Percentiles rank a stretch among this genome's conserved stretches.
phyloP scores from a whole-genome alignment of 2,113 vertebrate genomes.

The Apeltes quadracus region DNA sequence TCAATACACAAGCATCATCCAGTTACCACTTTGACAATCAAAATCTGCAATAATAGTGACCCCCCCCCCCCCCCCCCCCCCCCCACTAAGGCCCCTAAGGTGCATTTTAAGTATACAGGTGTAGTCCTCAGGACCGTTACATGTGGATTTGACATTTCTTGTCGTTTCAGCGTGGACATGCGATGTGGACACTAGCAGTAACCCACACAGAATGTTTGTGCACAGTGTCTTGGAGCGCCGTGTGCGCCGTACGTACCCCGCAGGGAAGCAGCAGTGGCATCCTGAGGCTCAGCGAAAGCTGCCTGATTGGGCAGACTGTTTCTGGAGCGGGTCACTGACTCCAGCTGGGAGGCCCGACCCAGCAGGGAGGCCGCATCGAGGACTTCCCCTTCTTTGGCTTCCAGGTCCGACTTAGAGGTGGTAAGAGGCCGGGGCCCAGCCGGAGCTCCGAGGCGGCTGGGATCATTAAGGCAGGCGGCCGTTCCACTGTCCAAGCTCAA shows the following conservation, averaged over 20 bases:
- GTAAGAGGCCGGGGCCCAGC: conserved; percentile 89
- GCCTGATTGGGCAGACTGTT: conserved; percentile 96
- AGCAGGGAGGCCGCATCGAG: conserved; percentile 94
- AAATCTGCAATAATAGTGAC: conserved; percentile 4
- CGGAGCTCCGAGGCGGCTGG: conserved; percentile 88
- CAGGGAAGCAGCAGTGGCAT: conserved; percentile 80
- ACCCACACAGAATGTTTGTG: conserved; percentile 11
- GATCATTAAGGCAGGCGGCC: conserved; percentile 93
- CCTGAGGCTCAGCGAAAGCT: conserved; percentile 88
- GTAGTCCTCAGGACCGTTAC: not conserved
- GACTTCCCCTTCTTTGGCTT: conserved; percentile 99
- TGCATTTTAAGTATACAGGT: not conserved
- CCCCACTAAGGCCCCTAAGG: no score
- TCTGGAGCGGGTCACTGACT: conserved; percentile 96
- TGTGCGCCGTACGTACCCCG: conserved; percentile 83
- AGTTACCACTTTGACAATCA: not conserved
- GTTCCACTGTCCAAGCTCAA: conserved; percentile 96
- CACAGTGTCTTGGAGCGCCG: conserved; percentile 20
- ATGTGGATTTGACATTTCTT: not conserved
- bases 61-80: no score
- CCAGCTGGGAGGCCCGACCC: conserved; percentile 96
- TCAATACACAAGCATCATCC: conserved; percentile 8
- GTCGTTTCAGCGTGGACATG: not conserved
- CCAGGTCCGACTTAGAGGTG: conserved; percentile 98
- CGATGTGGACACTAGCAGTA: conserved; percentile 5